Evolutionary conservation across 2,113 vertebrate species (phyloP).

Genomic region (Colossoma macropomum): DNA sequence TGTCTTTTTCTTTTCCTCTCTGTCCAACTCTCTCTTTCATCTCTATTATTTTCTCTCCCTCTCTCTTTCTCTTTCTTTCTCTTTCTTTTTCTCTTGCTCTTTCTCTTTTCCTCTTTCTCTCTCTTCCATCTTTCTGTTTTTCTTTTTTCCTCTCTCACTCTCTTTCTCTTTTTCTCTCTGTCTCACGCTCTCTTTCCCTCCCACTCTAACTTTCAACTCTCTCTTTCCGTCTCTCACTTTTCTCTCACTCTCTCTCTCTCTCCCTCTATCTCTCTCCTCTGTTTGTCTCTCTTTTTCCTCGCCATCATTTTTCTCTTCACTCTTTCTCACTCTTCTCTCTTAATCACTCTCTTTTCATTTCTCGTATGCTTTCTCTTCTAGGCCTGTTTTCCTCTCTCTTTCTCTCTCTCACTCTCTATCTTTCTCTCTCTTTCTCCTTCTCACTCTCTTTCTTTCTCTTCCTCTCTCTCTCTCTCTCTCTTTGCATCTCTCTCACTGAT

Average conservation of each 20-base stretch:
- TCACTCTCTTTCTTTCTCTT: constrained; percentile 34
- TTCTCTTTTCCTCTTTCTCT: too few relatives aligned
- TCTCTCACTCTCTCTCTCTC: constrained; percentile 25
- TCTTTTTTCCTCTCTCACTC: not conserved
- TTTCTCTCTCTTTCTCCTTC: constrained; percentile 20
- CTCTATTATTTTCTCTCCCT: too few relatives aligned
- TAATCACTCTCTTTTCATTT: not conserved
- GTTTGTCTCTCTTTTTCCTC: constrained; percentile 24
- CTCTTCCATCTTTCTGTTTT: too few relatives aligned
- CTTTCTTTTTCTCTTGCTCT: too few relatives aligned
- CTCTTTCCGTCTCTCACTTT: too few relatives aligned
- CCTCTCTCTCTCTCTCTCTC: constrained; percentile 34
- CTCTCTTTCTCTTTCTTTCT: too few relatives aligned
- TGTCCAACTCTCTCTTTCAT: too few relatives aligned
- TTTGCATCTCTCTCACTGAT: not conserved
- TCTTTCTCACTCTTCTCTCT: constrained; percentile 33
- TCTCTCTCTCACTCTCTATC: constrained; percentile 14
- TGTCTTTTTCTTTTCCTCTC: too few relatives aligned
- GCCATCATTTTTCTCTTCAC: constrained; percentile 27
- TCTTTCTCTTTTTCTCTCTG: not conserved
- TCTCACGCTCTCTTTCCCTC: not conserved
- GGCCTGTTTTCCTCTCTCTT: constrained; percentile 36
- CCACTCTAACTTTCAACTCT: too few relatives aligned
- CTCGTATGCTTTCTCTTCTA: constrained; percentile 29
- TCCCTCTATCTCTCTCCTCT: constrained; percentile 9